Percentiles rank a stretch among this genome's conserved stretches.
These are phyloP conservation scores for honey bee (Apis mellifera) DNA, from an alignment of 1,140 invertebrate genomes.

Conservation along the genomic window DNA sequence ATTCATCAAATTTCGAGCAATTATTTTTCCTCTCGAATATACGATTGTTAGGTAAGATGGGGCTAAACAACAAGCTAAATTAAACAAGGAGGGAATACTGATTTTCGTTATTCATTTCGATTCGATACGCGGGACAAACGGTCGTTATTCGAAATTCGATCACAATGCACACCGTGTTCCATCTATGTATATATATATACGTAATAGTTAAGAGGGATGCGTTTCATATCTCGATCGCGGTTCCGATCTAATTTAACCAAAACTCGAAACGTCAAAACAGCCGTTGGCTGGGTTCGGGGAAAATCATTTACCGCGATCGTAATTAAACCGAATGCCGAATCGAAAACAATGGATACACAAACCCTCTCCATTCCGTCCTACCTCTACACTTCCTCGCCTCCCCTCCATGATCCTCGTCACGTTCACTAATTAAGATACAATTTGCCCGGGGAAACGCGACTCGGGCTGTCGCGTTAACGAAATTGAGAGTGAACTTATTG, in stretches of 20 bases:
- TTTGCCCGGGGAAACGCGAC: constrained; percentile 24
- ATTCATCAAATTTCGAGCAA: no score
- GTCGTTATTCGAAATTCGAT: no score
- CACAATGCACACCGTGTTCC: no score
- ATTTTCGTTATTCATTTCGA: no score
- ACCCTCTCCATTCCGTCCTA: not conserved
- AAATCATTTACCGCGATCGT: constrained; percentile 18
- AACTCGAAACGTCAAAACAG: not conserved
- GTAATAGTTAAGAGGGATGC: not conserved
- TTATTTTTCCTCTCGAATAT: no score
- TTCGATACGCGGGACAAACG: no score
- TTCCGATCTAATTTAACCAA: not conserved
- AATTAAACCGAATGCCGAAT: constrained; percentile 12
- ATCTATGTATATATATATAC: no score
- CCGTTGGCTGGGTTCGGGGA: not conserved
- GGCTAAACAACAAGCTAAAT: no score
- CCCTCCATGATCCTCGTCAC: constrained; percentile 2
- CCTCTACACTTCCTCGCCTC: no score
- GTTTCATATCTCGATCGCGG: not conserved
- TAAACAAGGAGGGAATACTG: no score
- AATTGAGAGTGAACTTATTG: constrained; percentile 46
- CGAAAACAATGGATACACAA: constrained; percentile 10
- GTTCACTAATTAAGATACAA: constrained; percentile 40
- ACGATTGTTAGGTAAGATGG: no score
- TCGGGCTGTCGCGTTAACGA: constrained; percentile 24